Conservation (phyloP, 2,888 invertebrate genomes). For the Himalopsyche kuldschensis region DNA sequence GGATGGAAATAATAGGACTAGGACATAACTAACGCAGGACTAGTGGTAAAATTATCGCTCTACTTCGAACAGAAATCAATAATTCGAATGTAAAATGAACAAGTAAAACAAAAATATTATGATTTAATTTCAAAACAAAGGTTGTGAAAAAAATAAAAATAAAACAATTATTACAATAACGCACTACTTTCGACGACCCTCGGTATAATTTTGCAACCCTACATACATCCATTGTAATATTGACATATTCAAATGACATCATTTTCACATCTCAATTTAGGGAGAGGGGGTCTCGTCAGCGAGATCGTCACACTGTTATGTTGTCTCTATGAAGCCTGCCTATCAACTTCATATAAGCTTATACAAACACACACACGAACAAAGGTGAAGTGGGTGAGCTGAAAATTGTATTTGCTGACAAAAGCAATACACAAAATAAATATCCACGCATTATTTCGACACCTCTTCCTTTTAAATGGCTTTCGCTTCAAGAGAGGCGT, state of each 20-base stretch:
- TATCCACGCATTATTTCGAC: conserved; percentile 30
- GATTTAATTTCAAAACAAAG: too few relatives aligned
- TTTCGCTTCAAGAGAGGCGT: conserved; percentile 13
- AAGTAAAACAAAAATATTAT: too few relatives aligned
- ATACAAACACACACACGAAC: conserved; percentile 37
- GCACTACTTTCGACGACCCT: conserved; percentile 9
- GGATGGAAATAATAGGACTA: too few relatives aligned
- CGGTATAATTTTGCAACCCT: conserved; percentile 20
- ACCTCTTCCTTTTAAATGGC: conserved; percentile 34
- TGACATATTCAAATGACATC: conserved; percentile 41
- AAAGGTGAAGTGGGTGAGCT: conserved; percentile 39
- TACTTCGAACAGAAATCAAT: too few relatives aligned
- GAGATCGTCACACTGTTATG: conserved; percentile 20
- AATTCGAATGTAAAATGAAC: too few relatives aligned
- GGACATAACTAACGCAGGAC: too few relatives aligned
- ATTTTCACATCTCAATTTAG: conserved; percentile 40
- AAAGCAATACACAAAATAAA: conserved; percentile 40
- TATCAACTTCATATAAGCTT: conserved; percentile 36
- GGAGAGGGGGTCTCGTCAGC: conserved; percentile 11
- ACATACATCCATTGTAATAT: conserved; percentile 34
- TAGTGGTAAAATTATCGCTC: too few relatives aligned
- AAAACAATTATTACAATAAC: neutral
- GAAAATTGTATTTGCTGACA: conserved; percentile 41
- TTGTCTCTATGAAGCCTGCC: conserved; percentile 25
- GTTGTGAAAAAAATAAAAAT: neutral